Evolutionary conservation across 1,140 invertebrate genomes (phyloP).

Genomic region (Parasteatoda tepidariorum): DNA sequence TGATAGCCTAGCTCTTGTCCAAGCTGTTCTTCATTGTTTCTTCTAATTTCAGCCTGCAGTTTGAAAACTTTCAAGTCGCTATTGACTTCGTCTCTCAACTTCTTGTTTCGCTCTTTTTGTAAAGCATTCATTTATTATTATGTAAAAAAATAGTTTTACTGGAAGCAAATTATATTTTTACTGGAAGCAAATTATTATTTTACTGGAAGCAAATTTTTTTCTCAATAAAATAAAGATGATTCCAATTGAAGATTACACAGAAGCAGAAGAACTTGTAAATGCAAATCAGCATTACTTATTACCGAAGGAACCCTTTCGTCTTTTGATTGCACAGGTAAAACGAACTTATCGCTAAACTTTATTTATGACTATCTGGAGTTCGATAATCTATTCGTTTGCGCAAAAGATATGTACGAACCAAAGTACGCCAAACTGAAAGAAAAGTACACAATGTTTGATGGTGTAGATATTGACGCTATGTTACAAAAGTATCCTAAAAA

Average conservation of each 20-base stretch:
- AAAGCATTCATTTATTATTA: neutral
- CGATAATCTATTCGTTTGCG: neutral
- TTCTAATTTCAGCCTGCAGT: neutral
- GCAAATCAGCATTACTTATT: neutral
- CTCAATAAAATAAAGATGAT: neutral
- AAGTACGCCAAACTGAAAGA: conserved; percentile 21
- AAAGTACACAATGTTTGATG: conserved; percentile 14
- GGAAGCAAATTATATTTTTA: neutral
- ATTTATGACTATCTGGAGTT: conserved; percentile 23
- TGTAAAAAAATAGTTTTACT: neutral
- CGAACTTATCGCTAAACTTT: neutral
- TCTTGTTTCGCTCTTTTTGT: neutral
- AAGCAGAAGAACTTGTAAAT: neutral
- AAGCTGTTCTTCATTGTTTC: neutral
- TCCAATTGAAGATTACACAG: neutral
- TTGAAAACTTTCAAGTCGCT: neutral
- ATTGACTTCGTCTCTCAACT: neutral
- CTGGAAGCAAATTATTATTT: neutral
- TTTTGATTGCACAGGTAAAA: neutral
- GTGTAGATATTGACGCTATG: neutral
- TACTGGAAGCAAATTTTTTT: neutral
- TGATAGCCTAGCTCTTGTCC: neutral
- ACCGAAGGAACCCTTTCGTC: neutral
- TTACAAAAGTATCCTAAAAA: neutral
- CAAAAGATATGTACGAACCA: conserved; percentile 19